These are phyloP conservation scores for Thecocarcelia acutangulata DNA, from an alignment of 2,888 invertebrate genomes.

Conservation along the genomic window DNA sequence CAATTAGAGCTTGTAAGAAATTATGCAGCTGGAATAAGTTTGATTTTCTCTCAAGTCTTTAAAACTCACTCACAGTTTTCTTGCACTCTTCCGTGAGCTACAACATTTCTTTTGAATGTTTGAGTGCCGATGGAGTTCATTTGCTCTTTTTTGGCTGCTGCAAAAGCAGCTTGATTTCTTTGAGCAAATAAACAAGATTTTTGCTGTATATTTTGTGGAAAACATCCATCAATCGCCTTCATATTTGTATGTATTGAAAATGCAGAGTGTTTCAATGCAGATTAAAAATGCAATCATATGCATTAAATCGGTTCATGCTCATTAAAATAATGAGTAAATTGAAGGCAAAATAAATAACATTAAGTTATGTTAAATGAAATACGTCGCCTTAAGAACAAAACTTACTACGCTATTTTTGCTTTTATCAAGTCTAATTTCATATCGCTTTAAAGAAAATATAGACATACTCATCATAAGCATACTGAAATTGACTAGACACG, in stretches of 20 bases:
- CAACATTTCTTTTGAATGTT: background rate
- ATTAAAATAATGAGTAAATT: no score
- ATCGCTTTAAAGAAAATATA: no score
- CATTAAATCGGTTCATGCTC: background rate
- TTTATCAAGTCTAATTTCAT: no score
- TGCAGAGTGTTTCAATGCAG: no score
- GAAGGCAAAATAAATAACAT: no score
- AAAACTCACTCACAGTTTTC: conserved; percentile 1
- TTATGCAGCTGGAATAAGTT: background rate
- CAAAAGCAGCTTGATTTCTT: conserved; percentile 5
- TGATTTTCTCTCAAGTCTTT: background rate
- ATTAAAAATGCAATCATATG: background rate
- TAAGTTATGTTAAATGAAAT: no score
- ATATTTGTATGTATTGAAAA: no score
- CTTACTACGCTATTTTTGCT: no score
- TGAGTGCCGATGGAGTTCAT: background rate
- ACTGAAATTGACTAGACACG: no score
- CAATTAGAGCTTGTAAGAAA: background rate
- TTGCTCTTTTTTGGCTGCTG: conserved; percentile 22
- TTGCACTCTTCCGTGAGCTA: background rate
- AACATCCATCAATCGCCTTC: background rate
- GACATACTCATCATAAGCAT: no score
- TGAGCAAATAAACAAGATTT: conserved; percentile 41
- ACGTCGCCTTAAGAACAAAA: no score
- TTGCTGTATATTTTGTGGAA: background rate